These are phyloP conservation scores for Botia almorhae DNA, from an alignment of 2,797 vertebrate genomes.

Conservation along the genomic window DNA sequence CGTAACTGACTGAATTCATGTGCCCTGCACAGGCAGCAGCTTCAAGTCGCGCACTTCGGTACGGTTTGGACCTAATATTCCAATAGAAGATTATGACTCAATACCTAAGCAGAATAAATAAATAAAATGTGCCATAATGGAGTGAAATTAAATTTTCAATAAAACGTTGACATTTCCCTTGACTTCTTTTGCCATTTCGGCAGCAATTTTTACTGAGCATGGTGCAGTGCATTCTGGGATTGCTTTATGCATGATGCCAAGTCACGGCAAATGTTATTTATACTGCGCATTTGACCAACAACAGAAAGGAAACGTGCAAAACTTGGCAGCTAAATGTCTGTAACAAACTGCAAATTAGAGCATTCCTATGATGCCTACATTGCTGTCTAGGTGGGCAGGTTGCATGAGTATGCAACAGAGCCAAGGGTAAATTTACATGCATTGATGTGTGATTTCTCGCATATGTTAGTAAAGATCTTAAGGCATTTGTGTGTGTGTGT, in stretches of 20 bases:
- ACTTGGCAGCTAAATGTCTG: not conserved
- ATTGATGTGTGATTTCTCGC: not conserved
- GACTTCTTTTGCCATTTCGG: not conserved
- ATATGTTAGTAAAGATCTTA: not conserved
- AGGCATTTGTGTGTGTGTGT: slow-evolving; percentile 23
- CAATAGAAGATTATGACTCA: not conserved
- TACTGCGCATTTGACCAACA: not conserved
- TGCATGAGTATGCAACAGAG: not conserved
- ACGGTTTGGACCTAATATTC: not conserved
- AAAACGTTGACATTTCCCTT: not conserved
- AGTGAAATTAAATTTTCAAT: not conserved
- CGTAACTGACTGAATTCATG: not conserved
- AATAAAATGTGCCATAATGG: not conserved
- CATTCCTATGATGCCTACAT: slow-evolving; percentile 32
- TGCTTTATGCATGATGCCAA: not conserved
- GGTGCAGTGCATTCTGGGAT: not conserved
- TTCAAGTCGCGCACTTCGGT: not conserved
- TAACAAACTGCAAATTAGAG: too few species aligned
- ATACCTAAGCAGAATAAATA: not conserved
- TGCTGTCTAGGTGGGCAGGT: slow-evolving; percentile 3
- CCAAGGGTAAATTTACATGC: not conserved
- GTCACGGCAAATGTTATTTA: not conserved
- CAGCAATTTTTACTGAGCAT: not conserved
- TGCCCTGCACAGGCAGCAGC: too few species aligned
- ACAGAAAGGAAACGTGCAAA: not conserved